Base-by-base conservation (phyloP, 2,113 vertebrate species). In the Nematolebias whitei region DNA sequence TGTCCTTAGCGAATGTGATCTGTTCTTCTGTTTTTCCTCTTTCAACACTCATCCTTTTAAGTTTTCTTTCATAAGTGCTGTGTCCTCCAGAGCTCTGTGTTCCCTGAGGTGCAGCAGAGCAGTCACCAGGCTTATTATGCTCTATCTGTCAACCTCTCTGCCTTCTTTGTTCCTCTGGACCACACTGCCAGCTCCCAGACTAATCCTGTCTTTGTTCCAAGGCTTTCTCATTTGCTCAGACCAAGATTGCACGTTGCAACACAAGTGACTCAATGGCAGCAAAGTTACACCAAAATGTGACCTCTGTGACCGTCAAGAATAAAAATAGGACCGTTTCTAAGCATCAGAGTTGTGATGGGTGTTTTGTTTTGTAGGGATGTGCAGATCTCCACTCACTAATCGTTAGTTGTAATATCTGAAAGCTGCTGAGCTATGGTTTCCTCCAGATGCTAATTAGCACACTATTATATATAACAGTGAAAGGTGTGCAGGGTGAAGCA, bases 201-300 rank as follows among this genome's bases (percentile, higher is more conserved):
- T 88, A 87, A 89, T 87, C 84, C 85, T 41, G 40, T 70, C 68
- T 87, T 86, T 89, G 84, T 88, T 79, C n/a, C 73, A 51, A 52
- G 58, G 44, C 71, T 78, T 71, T 76, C 85, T 87, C 82, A 77
- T 85, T 83, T 80, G 64, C 86, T 65, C 62, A 12, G 38, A 68
- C 62, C 49, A 55, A 54, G 82, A 85, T 78, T 82, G 72, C 77
- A 71, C 61, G 40, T 78, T 77, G 78, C 70, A 72, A 75, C 71
- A 78, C 75, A 53, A 59, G 69, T 64, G 68, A 71, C 70, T 77
- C 50, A 1, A 2, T 61, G 16, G 23, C 62, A 51, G 18, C 68
- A 47, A 45, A 68, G 81, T 63, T 67, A 16, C 53, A 22, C 7
- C 53, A 39, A 51, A 53, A 72, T 40, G 2, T 59, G 19, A 11